Percentiles rank a stretch among this genome's conserved stretches.
phyloP scores from a whole-genome alignment of 1,140 invertebrate genomes.

The Meloidogyne exigua region DNA sequence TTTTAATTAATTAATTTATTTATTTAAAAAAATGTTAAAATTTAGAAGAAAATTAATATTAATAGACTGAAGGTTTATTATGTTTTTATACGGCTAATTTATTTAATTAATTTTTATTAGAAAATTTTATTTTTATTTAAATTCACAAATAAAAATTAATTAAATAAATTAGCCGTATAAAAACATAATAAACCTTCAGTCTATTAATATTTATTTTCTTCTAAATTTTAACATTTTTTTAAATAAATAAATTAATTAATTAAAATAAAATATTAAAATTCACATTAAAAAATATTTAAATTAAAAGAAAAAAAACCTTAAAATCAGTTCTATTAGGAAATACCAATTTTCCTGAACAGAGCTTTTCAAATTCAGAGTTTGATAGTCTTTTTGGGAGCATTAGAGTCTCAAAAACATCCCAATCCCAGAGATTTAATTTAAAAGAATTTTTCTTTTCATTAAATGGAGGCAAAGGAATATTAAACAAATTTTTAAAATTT shows the following conservation, averaged over 20 bases:
- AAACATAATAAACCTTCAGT: too few species aligned
- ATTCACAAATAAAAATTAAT: too few species aligned
- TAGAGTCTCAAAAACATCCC: slow-evolving; percentile 13
- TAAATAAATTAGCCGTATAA: too few species aligned
- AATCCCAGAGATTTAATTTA: slow-evolving; percentile 28
- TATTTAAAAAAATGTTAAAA: not conserved
- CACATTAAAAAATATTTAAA: not conserved
- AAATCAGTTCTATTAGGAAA: slow-evolving; percentile 17
- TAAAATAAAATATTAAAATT: too few species aligned
- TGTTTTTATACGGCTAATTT: too few species aligned
- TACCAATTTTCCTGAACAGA: slow-evolving; percentile 14
- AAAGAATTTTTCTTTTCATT: not conserved
- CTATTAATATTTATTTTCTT: too few species aligned
- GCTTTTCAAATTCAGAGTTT: slow-evolving; percentile 12
- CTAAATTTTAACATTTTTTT: too few species aligned
- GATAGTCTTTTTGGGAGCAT: slow-evolving; percentile 29
- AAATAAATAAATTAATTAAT: too few species aligned
- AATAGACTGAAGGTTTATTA: too few species aligned
- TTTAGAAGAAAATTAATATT: too few species aligned
- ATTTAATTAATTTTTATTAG: too few species aligned
- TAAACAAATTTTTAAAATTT: not conserved
- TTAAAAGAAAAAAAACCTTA: slow-evolving; percentile 23
- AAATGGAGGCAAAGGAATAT: not conserved
- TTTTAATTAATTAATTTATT: not conserved
- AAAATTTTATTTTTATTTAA: too few species aligned